Percentiles rank a stretch among this genome's conserved stretches.
Conservation (phyloP, 37 sponge, comb jelly and placozoan genomes). For the Cliona cf. orientalis region DNA sequence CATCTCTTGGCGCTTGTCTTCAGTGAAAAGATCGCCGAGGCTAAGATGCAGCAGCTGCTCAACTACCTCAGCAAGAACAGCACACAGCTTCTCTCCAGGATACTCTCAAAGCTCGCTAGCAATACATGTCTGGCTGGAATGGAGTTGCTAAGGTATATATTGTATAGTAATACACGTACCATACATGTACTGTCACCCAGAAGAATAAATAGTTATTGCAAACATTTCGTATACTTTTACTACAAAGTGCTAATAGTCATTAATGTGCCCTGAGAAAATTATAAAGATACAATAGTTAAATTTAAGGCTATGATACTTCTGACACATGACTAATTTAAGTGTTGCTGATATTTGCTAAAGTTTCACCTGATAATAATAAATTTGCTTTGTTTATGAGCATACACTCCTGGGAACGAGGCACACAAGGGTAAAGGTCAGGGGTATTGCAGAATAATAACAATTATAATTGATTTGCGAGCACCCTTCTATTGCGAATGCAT, state of each 20-base stretch:
- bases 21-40: constrained; percentile 38
- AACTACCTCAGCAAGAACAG: constrained; percentile 56
- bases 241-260: neutral
- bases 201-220: neutral
- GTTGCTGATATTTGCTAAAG: too few relatives aligned
- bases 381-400: too few relatives aligned
- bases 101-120: constrained; percentile 16
- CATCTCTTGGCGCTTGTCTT: constrained; percentile 43
- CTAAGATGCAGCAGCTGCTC: constrained; percentile 48
- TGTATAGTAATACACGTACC: too few relatives aligned
- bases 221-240: neutral
- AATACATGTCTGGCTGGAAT: constrained; percentile 39
- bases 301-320: too few relatives aligned
- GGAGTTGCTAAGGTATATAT: constrained; percentile 67
- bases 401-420: too few relatives aligned
- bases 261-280: neutral
- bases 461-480: too few relatives aligned
- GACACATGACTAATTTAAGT: too few relatives aligned
- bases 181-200: neutral
- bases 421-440: too few relatives aligned
- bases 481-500: too few relatives aligned
- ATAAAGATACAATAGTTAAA: too few relatives aligned
- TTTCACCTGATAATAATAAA: too few relatives aligned
- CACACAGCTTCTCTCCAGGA: constrained; percentile 3
- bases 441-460: too few relatives aligned